These are phyloP conservation scores for Listronotus bonariensis DNA, from an alignment of 1,140 invertebrate genomes.

Conservation along the genomic window DNA sequence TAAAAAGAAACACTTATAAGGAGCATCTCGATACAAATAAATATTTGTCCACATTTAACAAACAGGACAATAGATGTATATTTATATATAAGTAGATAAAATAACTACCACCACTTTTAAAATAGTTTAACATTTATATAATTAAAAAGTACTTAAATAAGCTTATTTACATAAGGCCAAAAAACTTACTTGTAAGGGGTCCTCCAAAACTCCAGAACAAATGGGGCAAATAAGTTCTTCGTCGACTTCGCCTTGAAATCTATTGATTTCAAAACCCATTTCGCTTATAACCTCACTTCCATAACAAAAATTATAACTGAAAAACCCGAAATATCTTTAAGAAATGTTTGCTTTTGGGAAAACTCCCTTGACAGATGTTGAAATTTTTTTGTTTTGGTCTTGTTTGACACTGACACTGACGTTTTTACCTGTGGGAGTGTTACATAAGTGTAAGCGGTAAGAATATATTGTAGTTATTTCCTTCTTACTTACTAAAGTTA, in stretches of 20 bases:
- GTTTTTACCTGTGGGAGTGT: not conserved
- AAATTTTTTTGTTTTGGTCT: slow-evolving; percentile 23
- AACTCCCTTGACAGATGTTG: slow-evolving; percentile 24
- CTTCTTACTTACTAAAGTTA: no score
- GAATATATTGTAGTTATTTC: no score
- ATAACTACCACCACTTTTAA: not conserved
- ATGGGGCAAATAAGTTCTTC: slow-evolving; percentile 92
- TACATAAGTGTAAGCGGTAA: not conserved
- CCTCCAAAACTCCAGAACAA: slow-evolving; percentile 87
- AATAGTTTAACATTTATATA: not conserved
- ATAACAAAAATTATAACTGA: slow-evolving; percentile 23
- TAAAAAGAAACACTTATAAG: no score
- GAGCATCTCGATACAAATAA: no score
- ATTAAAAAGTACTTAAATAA: slow-evolving; percentile 8
- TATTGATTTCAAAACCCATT: slow-evolving; percentile 88
- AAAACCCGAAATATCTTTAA: slow-evolving; percentile 1
- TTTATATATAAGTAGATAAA: not conserved
- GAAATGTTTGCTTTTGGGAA: slow-evolving; percentile 5
- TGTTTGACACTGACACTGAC: slow-evolving; percentile 15
- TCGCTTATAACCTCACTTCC: slow-evolving; percentile 33
- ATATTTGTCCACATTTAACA: not conserved
- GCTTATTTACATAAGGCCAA: slow-evolving; percentile 5
- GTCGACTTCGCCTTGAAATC: slow-evolving; percentile 89
- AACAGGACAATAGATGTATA: not conserved
- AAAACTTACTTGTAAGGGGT: slow-evolving; percentile 80